Evolutionary conservation across 2,113 vertebrate species (phyloP), one percentile per base, ranked within the genome.

Genomic region (Geothlypis trichas): DNA sequence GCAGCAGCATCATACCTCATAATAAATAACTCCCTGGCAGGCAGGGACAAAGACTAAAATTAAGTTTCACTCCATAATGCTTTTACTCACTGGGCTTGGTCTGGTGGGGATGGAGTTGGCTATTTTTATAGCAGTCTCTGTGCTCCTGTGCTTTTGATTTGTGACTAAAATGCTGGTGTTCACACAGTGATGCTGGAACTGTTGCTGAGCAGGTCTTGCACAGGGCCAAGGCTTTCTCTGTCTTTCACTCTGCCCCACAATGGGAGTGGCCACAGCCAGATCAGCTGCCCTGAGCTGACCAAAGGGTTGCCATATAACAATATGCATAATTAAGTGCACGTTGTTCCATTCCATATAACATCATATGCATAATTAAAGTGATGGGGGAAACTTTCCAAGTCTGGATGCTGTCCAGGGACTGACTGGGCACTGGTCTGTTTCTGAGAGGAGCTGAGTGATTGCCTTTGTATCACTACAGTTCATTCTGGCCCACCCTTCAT

Each of bases 221-320:
- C 13, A 20, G 42, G 2, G 6, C 16, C 26, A 26, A 59, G 27
- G 28, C 13, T 72, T 63, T 54, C 33, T 61, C 9, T 23, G 5
- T 28, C 67, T 58, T 67, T 52, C 8, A 5, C 28, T 52, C 37
- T 81, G 15, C 8, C 13, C 13, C 1, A 2, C 16, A 20, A 3
- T 59, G 24, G 7, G 30, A 67, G 35, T 62, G 63, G 33, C 10
- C 20, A 35, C 10, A 10, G 4, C 7, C 54, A 55, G 51, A 61
- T 13, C 33, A 91, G 24, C 28, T 37, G 41, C 46, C 20, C 71
- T 69, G 57, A 44, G 41, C 0, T 21, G 61, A 51, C 33, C 22
- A 31, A 31, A 61, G 67, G 19, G 26, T 8, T 31, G 13, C 22
- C 5, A 1, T 9, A 6, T 18, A 71, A 31, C 1, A 2, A 9